Evolutionary conservation across 2,113 vertebrate species (phyloP), one percentile per base, ranked within the genome.

Genomic region (Leptosomus discolor): DNA sequence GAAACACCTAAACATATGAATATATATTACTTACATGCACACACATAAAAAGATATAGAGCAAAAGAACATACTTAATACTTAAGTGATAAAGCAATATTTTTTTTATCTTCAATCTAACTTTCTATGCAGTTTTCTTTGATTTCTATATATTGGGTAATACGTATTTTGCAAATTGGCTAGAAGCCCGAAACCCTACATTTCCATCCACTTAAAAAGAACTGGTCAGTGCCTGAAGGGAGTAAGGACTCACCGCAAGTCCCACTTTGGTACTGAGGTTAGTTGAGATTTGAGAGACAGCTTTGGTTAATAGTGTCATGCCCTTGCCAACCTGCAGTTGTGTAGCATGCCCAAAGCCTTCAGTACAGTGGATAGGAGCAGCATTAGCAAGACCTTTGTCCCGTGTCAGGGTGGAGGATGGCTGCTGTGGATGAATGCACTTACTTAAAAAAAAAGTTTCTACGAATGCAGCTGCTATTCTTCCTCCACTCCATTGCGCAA

Each of bases 231-330:
- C 75, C 71, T 24, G 76, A 29, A 84, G 80, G 85, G 57, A 93
- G 53, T 41, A 41, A 65, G 81, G 64, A 60, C 76, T 84, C 0
- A 2, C 61, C 80, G 69, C 19, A 67, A 96, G 68, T 57, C 85
- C 74, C 53, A 4, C 39, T 30, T 65, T 78, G 67, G 19, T 75
- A 83, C 82, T 43, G 61, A 69, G 96, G 87, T 94, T 95, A 90
- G 89, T 14, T 71, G 88, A 95, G 94, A 96, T 68, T 96, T 96
- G 71, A 95, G 68, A 88, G 73, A 86, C 86, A 91, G 54, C 89
- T 67, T 36, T 94, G 92, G 95, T 78, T 90, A 92, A 96, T 34
- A 91, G 94, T 53, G 95, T 67, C 84, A 12, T n/a, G 90, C 63
- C 77, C 92, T 95, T 92, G 85, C 90, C 94, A 96, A 19, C 53